Conservation (phyloP, 2,888 invertebrate genomes). For the Phrixothrix hirtus region DNA sequence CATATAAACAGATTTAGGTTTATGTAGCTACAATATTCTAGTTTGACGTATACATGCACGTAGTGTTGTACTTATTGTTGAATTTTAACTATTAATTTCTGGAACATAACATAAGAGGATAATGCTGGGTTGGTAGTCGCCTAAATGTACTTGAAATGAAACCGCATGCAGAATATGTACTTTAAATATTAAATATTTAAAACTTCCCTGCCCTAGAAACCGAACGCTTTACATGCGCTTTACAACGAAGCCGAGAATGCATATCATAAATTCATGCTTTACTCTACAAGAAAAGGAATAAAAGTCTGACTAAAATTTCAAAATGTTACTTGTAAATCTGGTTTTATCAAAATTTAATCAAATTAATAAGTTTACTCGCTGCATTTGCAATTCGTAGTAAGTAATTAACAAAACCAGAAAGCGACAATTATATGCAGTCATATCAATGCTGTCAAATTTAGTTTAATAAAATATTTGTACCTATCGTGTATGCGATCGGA, state of each 20-base stretch:
- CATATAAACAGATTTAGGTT: no score
- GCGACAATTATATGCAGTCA: no score
- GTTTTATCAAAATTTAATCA: background rate
- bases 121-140: no score
- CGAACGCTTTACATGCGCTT: constrained; percentile 25
- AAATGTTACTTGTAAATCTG: constrained; percentile 19
- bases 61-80: background rate
- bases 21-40: no score
- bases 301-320: constrained; percentile 16
- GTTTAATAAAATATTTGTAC: no score
- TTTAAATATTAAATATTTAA: constrained; percentile 27
- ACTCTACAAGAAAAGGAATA: constrained; percentile 21
- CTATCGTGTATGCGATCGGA: no score
- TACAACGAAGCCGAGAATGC: constrained; percentile 21
- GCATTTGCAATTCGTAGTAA: no score
- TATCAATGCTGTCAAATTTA: no score
- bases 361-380: no score
- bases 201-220: constrained; percentile 24
- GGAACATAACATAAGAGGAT: no score
- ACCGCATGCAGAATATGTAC: constrained; percentile 23
- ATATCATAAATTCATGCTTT: constrained; percentile 26
- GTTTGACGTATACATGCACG: no score
- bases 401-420: no score
- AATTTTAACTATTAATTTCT: background rate
- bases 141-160: constrained; percentile 23